These are phyloP conservation scores for Heterodera schachtii DNA, from an alignment of 1,140 invertebrate species.

Conservation along the genomic window DNA sequence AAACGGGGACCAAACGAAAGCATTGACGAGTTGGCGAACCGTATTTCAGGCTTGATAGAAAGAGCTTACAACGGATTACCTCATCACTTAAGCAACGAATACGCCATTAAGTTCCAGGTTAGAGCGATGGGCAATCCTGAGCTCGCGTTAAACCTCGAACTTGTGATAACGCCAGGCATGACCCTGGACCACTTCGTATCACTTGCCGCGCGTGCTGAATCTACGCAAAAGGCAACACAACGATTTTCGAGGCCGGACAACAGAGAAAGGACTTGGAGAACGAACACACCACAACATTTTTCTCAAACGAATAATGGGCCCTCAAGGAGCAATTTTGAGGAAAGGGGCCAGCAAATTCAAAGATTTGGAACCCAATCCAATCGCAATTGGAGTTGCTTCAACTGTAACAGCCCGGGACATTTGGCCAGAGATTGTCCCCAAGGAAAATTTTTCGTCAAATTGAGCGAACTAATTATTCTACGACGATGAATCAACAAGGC, in stretches of 20 bases:
- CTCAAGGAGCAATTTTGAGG: not conserved
- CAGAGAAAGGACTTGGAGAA: not conserved
- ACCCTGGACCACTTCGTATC: too few relatives aligned
- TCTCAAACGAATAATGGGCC: not conserved
- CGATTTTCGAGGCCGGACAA: not conserved
- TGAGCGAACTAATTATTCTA: not conserved
- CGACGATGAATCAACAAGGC: too few relatives aligned
- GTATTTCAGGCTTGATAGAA: not conserved
- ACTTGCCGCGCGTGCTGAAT: too few relatives aligned
- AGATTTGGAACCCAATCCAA: not conserved
- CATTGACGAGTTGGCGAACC: not conserved
- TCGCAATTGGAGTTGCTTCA: not conserved
- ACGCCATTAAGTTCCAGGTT: too few relatives aligned
- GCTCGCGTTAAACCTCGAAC: too few relatives aligned
- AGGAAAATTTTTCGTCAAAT: not conserved
- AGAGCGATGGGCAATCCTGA: too few relatives aligned
- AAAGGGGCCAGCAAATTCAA: not conserved
- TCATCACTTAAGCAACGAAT: too few relatives aligned
- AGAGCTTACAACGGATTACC: not conserved
- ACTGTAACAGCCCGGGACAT: not conserved
- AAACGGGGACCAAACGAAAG: not conserved
- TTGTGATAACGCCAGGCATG: too few relatives aligned
- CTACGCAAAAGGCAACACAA: not conserved
- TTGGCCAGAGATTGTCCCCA: not conserved
- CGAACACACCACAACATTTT: not conserved